Base-by-base conservation (phyloP, 2,888 invertebrate genomes). In the Horisme vitalbata region DNA sequence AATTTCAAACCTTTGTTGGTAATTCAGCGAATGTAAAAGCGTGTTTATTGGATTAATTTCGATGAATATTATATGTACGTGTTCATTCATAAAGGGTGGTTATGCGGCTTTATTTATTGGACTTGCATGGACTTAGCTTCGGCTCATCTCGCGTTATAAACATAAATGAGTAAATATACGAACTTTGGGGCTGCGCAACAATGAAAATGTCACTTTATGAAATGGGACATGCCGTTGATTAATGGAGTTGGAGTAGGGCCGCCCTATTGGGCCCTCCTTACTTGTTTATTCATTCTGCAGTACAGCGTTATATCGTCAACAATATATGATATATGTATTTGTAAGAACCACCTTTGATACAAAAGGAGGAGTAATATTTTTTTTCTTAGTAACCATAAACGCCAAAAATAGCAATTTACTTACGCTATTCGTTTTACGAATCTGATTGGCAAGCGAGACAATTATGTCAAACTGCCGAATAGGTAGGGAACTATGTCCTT, bases 201-300 rank as follows among this genome's bases (percentile, higher is more conserved):
- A 87, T 84, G 84, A 85, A 85, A 83, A 81, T 85, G 86, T 85
- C 86, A 84, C 81, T 84, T 84, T 83, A 84, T 83, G 83, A 85
- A 83, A 83, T 77, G 79, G 83, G 77, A 79, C 52, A 62, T 67
- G 64, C 65, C 57, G 69, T 75, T 86, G 86, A 86, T 86, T 84
- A 85, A 87, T 86, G 85, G 71, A 75, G 70, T 74, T 69, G 63
- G 69, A 76, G 75, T 65, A 63, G 44, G 73, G 65, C 65, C 59
- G 64, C 57, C 31, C 28, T 72, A 66, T 68, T 77, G 65, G 71
- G 73, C 71, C 78, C 72, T 76, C 63, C 75, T 76, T 75, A 68
- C 69, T 81, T 79, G 72, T 79, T 79, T 77, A 81, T 83, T 81
- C 47, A 52, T 50, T 52, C 37, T 44, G 11, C 38, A 50, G 45